Conservation (phyloP, 2,888 invertebrate species). For the Spilarctia lutea region DNA sequence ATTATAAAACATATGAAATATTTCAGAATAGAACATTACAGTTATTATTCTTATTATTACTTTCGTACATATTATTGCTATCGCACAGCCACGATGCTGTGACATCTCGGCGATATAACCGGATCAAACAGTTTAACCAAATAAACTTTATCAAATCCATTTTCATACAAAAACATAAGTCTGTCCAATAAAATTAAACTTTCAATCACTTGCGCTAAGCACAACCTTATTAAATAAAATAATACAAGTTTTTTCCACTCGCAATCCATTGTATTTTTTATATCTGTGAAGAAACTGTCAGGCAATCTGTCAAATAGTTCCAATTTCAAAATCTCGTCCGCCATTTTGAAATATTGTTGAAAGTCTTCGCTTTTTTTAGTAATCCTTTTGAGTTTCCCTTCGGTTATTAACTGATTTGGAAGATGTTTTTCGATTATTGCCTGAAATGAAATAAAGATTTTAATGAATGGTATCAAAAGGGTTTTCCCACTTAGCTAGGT, state of each 20-base stretch:
- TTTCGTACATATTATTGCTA: conserved; percentile 33
- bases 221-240: conserved; percentile 92
- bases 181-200: conserved; percentile 93
- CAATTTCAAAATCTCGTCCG: conserved; percentile 88
- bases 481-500: no score
- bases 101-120: conserved; percentile 93
- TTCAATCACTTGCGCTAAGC: conserved; percentile 93
- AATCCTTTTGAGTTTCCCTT: conserved; percentile 88
- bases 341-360: conserved; percentile 89
- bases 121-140: conserved; percentile 94
- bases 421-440: conserved; percentile 70
- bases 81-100: conserved; percentile 89
- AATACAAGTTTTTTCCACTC: conserved; percentile 88
- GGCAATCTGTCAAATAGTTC: conserved; percentile 75
- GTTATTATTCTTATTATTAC: neutral
- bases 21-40: neutral
- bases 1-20: neutral
- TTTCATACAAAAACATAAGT: conserved; percentile 91
- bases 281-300: conserved; percentile 57
- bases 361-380: conserved; percentile 88
- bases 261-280: conserved; percentile 57
- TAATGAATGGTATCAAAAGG: no score
- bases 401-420: conserved; percentile 61
- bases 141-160: conserved; percentile 82
- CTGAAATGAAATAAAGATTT: conserved; percentile 60